These are phyloP conservation scores for Perithous albicinctus DNA, from an alignment of 2,888 invertebrate genomes.

Conservation along the genomic window DNA sequence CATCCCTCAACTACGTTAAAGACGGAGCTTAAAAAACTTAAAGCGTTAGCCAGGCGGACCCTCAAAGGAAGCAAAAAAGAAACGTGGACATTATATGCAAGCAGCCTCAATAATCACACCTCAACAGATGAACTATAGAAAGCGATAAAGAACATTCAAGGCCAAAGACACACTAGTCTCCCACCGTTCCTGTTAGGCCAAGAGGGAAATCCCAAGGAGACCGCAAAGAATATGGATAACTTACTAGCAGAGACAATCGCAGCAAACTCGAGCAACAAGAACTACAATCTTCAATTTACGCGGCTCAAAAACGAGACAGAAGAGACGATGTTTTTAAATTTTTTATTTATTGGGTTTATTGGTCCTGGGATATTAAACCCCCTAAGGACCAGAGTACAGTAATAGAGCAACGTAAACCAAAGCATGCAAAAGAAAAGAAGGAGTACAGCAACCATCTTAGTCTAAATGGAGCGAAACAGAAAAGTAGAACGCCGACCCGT, in stretches of 20 bases:
- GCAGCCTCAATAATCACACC: not conserved
- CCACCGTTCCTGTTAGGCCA: not conserved
- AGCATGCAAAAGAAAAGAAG: no score
- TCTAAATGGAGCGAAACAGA: no score
- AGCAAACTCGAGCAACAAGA: constrained; percentile 28
- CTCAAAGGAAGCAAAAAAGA: constrained; percentile 58
- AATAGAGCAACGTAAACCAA: no score
- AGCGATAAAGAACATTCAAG: constrained; percentile 1
- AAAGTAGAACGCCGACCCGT: no score
- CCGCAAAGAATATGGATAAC: not conserved
- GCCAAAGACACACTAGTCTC: not conserved
- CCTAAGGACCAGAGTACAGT: no score
- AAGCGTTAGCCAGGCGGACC: constrained; percentile 61
- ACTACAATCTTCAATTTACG: constrained; percentile 20
- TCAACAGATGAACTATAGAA: constrained; percentile 6
- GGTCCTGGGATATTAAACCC: no score
- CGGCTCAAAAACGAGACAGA: constrained; percentile 1
- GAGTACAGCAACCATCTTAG: no score
- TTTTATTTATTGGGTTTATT: no score
- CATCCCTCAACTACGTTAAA: constrained; percentile 53
- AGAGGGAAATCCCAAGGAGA: not conserved
- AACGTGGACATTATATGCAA: constrained; percentile 49
- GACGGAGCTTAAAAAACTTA: constrained; percentile 58
- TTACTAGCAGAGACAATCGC: constrained; percentile 9
- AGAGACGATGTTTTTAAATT: no score